Evolutionary conservation across 2,113 vertebrate species (phyloP).

Genomic region (Eidolon helvum): DNA sequence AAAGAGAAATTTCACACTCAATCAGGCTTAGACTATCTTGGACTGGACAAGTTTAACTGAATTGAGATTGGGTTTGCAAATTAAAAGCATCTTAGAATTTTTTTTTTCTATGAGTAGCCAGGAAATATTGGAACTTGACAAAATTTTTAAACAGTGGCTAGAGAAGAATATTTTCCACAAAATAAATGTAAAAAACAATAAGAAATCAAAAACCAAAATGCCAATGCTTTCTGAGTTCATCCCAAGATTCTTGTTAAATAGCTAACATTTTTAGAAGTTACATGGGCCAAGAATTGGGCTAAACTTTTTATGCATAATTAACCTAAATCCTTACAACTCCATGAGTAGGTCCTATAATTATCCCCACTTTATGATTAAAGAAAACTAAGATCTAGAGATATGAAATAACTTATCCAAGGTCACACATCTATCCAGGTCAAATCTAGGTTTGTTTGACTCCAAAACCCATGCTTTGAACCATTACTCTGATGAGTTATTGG

Average conservation of each 20-base stretch:
- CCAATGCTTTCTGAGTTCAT: neutral
- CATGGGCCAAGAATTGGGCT: neutral
- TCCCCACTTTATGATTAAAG: conserved; percentile 36
- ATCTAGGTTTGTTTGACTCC: neutral
- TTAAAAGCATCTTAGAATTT: conserved; percentile 7
- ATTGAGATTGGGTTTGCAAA: neutral
- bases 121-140: neutral
- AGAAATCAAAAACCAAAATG: neutral
- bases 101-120: neutral
- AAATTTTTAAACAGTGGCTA: neutral
- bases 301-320: conserved; percentile 3
- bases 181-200: conserved; percentile 5
- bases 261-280: conserved; percentile 32
- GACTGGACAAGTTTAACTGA: neutral
- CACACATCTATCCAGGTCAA: conserved; percentile 21
- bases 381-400: conserved; percentile 22
- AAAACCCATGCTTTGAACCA: neutral
- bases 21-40: neutral
- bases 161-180: conserved; percentile 27
- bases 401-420: conserved; percentile 20
- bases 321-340: conserved; percentile 46
- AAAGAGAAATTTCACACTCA: neutral
- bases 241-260: conserved; percentile 18
- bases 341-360: neutral
- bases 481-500: conserved; percentile 25